Base-by-base conservation (phyloP, 2,797 vertebrate species). In the Peromyscus melanophrys region DNA sequence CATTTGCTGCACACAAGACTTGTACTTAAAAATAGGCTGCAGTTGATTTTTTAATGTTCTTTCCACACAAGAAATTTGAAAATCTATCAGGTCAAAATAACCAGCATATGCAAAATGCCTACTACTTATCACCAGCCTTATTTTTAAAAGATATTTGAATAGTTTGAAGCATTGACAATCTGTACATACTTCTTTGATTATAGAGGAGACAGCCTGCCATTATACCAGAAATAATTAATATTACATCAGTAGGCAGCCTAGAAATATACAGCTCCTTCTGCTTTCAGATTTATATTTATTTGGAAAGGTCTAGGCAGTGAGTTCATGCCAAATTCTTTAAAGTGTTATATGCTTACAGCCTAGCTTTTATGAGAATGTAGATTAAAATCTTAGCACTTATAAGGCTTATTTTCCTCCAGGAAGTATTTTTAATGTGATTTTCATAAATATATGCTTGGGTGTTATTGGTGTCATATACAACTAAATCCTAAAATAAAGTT, bases 171-270 rank as follows among this genome's bases (percentile, higher is more conserved):
- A 97, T 94, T 96, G 85, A 97, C 97, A 97, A 84, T 91, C 92
- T 97, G 67, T 96, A 90, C 76, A 91, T 96, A 98, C 89, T 92
- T 46, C 81, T 97, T 89, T 98, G 96, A 97, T 97, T 96, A 97
- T 77, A 97, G 94, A 97, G 94, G 55, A 97, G 94, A 94, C 81
- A 97, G 95, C 57, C 97, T 97, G 57, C 95, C 83, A 97, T 97
- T 97, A 97, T 93, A 95, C 37, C 57, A 96, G 93, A 97, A 97
- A 97, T 96, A 97, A 96, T 97, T 96, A 97, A 97, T 97, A 96
- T 97, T 97, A 97, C 77, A 97, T 49, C 90, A 94, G 92, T 95
- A 97, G 92, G 95, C 61, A 90, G 49, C 89, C 73, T 81, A 71
- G 76, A 96, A 97, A 98, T 73, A 96, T 11, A 90, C 14, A 92